Conservation (phyloP, 2,888 invertebrate genomes). For the Xestoiulus laeticollis region DNA sequence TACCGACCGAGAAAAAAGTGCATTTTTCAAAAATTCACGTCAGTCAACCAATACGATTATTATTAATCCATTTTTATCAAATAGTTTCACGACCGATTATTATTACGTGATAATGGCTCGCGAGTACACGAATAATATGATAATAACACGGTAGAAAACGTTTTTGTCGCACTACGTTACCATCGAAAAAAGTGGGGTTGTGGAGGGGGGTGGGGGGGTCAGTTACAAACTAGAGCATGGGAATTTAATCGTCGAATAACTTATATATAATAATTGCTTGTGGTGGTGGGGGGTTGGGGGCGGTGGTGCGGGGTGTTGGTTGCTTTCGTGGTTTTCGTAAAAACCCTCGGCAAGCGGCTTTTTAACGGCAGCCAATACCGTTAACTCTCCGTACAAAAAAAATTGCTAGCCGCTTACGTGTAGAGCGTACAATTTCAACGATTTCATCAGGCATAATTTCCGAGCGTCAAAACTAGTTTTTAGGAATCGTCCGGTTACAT, state of each 20-base stretch:
- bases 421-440: background rate
- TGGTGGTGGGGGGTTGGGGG: background rate
- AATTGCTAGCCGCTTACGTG: background rate
- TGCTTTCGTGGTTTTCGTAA: too few species aligned
- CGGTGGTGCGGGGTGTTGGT: too few species aligned
- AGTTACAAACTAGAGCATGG: background rate
- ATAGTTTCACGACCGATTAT: constrained; percentile 6
- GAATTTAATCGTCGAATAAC: background rate
- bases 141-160: constrained; percentile 2
- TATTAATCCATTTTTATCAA: background rate
- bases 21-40: background rate
- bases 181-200: too few species aligned
- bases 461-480: too few species aligned
- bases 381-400: background rate
- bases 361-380: background rate
- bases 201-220: too few species aligned
- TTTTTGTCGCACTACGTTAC: background rate
- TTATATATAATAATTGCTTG: constrained; percentile 14
- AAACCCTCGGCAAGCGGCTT: background rate
- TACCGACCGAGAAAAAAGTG: background rate
- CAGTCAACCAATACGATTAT: background rate
- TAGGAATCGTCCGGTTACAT: background rate
- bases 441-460: background rate
- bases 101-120: background rate
- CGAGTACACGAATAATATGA: background rate